Evolutionary conservation across 2,888 invertebrate species (phyloP).

Genomic region (Stomorhina lunata): DNA sequence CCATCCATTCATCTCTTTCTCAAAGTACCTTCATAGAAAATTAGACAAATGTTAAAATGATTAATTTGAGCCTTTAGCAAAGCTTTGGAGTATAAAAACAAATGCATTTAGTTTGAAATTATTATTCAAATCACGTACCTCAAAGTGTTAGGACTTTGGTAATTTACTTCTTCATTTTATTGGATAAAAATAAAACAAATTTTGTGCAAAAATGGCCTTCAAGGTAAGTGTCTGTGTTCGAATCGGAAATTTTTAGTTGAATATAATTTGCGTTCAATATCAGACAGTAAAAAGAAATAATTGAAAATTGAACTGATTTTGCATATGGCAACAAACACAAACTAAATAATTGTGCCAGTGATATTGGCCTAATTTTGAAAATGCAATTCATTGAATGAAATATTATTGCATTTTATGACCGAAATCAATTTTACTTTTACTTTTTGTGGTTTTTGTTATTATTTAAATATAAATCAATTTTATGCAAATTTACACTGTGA

Average conservation of each 20-base stretch:
- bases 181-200: slow-evolving; percentile 40
- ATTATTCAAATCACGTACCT: slow-evolving; percentile 75
- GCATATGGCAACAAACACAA: slow-evolving; percentile 40
- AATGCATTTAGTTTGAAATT: slow-evolving; percentile 70
- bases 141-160: slow-evolving; percentile 70
- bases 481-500: background rate
- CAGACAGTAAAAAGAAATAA: slow-evolving; percentile 4
- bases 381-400: slow-evolving; percentile 52
- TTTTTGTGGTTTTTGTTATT: background rate
- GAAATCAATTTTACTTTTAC: background rate
- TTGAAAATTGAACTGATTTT: slow-evolving; percentile 29
- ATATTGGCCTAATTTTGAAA: slow-evolving; percentile 51
- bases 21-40: background rate
- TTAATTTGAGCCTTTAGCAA: slow-evolving; percentile 27
- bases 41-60: background rate
- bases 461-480: background rate
- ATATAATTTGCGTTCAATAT: slow-evolving; percentile 31
- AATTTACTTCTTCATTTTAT: slow-evolving; percentile 48
- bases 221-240: slow-evolving; percentile 70
- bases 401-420: background rate
- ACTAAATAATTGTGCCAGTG: background rate
- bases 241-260: slow-evolving; percentile 1
- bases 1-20: too few species aligned
- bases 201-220: slow-evolving; percentile 73
- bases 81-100: slow-evolving; percentile 73